phyloP scores from a whole-genome alignment of 2,888 invertebrate genomes.

The Cynaeus angustus region DNA sequence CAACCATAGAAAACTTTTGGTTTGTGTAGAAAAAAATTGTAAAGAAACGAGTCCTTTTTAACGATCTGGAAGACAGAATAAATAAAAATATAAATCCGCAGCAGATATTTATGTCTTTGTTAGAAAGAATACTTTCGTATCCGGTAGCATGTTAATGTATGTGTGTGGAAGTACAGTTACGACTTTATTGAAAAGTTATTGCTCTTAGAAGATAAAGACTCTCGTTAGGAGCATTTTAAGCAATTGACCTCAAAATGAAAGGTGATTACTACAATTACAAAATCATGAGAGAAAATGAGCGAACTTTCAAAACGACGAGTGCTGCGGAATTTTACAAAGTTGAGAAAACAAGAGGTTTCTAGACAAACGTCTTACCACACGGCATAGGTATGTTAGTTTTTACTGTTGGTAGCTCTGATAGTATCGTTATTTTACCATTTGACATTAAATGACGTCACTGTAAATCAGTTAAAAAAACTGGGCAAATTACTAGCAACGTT shows the following conservation, averaged over 20 bases:
- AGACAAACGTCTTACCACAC: no score
- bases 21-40: conserved; percentile 7
- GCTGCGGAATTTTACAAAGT: no score
- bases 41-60: conserved; percentile 42
- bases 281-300: no score
- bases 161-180: conserved; percentile 40
- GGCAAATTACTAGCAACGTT: no score
- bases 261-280: not conserved
- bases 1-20: conserved; percentile 50
- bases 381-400: no score
- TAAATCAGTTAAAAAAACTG: no score
- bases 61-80: conserved; percentile 43
- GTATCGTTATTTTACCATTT: no score
- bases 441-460: no score
- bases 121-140: conserved; percentile 52
- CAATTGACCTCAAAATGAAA: conserved; percentile 4
- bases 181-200: conserved; percentile 21
- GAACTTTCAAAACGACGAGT: no score
- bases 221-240: conserved; percentile 4
- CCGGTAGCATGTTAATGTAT: conserved; percentile 56
- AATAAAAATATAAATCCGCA: conserved; percentile 49
- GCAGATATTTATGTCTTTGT: conserved; percentile 45
- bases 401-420: no score
- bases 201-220: conserved; percentile 5
- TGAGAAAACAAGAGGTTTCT: no score